Base-by-base conservation (phyloP, 2,888 invertebrate genomes). In the Halictus ligatus region DNA sequence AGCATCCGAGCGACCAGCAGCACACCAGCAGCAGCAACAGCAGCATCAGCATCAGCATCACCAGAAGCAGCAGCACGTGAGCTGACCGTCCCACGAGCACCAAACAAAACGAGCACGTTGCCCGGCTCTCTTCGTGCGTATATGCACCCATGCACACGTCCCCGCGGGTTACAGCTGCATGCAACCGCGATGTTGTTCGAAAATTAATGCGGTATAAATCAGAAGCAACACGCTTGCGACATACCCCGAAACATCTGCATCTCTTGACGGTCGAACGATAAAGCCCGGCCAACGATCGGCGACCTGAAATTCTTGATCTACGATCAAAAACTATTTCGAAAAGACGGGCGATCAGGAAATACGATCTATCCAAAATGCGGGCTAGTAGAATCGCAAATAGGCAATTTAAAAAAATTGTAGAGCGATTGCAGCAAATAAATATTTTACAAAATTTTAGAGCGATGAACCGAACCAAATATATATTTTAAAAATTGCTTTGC, bases 151-250 rank as follows among this genome's bases (percentile, higher is more conserved):
- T 69, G 79, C 76, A 77, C 75, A 74, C 67, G 50, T 79, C 73
- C 76, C 64, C 54, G 80, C 77, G 79, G 64, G 76, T 75, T 76
- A 80, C 74, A 74, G 64, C 72, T 73, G 78, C 85, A 60, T 79
- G 84, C 78, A 81, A 85, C 81, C 77, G 81, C 81, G 77, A 75
- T 85, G 79, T 87, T 85, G 29, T 67, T 75, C 72, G 86, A 82
- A 85, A 87, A 89, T 87, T 83, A 85, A 87, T 78, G 83, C 81
- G 78, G 78, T 86, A 84, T 89, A 87, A 89, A 89, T 89, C 85
- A 87, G 46, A 69, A 75, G 71, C 35, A 79, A 58, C 78, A 77
- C 72, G 75, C 35, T 64, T 58, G 86, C 75, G 81, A 81, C 83
- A 83, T 60, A 43, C 72, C 40, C 48, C 54, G 67, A 15, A 74